These are phyloP conservation scores for Holacanthus passer DNA, from an alignment of 2,113 vertebrate genomes.

Conservation along the genomic window DNA sequence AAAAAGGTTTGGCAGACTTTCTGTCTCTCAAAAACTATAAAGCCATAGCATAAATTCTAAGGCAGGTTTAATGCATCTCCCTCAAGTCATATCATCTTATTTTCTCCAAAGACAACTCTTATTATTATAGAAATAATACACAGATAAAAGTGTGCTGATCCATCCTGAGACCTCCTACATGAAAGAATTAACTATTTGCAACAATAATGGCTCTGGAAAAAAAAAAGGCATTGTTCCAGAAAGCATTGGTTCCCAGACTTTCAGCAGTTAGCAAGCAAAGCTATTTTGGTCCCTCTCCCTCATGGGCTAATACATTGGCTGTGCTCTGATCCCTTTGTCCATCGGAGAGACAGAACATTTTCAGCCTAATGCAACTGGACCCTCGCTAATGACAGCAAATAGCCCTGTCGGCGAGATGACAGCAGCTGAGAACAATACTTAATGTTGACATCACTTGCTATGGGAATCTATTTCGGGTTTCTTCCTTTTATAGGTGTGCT, in stretches of 20 bases:
- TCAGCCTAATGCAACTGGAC: slow-evolving; percentile 81
- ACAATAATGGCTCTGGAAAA: neutral
- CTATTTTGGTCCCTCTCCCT: slow-evolving; percentile 72
- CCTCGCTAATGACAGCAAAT: slow-evolving; percentile 79
- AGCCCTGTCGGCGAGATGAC: slow-evolving; percentile 74
- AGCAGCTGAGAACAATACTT: slow-evolving; percentile 87
- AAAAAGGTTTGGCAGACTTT: slow-evolving; percentile 34
- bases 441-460: slow-evolving; percentile 82
- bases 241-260: slow-evolving; percentile 55
- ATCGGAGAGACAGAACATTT: slow-evolving; percentile 77
- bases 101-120: slow-evolving; percentile 30
- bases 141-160: neutral
- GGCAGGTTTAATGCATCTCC: slow-evolving; percentile 48
- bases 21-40: slow-evolving; percentile 27
- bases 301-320: slow-evolving; percentile 59
- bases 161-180: slow-evolving; percentile 11
- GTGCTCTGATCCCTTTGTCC: slow-evolving; percentile 80
- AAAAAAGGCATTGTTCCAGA: slow-evolving; percentile 32
- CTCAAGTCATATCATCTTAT: slow-evolving; percentile 34
- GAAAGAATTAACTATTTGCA: slow-evolving; percentile 29
- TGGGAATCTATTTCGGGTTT: slow-evolving; percentile 84
- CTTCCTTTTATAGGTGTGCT: slow-evolving; percentile 86
- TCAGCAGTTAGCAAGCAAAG: slow-evolving; percentile 49
- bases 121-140: slow-evolving; percentile 16
- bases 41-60: slow-evolving; percentile 13